Evolutionary conservation across 92 coral and sea anemone species (phyloP).

Genomic region (Paramuricea clavata): DNA sequence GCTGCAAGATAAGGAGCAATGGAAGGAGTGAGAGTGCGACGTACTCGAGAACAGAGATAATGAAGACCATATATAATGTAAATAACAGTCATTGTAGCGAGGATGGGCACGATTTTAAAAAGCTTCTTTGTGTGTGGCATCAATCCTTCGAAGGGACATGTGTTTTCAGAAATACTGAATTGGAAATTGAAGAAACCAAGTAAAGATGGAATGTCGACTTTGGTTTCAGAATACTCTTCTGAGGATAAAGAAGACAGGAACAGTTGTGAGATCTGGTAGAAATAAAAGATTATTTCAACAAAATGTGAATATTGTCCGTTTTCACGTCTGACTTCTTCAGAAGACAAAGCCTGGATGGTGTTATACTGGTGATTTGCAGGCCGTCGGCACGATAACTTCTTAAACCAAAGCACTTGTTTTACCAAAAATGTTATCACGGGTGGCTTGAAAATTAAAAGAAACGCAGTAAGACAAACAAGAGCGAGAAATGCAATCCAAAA

Average conservation of each 20-base stretch:
- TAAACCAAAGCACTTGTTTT: conserved; percentile 74
- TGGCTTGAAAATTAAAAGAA: conserved; percentile 77
- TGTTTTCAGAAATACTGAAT: too few relatives aligned
- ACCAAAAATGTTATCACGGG: conserved; percentile 59
- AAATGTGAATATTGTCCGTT: conserved; percentile 38
- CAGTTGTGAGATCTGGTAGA: conserved; percentile 30
- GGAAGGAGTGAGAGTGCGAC: conserved; percentile 27
- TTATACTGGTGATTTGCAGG: not conserved
- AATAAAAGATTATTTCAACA: conserved; percentile 23
- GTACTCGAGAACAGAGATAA: conserved; percentile 50
- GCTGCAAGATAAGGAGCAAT: conserved; percentile 73
- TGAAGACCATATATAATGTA: conserved; percentile 38
- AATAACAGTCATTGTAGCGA: conserved; percentile 54
- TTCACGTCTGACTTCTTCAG: conserved; percentile 22
- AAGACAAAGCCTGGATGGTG: not conserved
- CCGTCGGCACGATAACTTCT: not conserved
- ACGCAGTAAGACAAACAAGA: conserved; percentile 64
- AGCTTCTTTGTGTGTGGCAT: conserved; percentile 66
- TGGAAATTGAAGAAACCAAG: conserved; percentile 21
- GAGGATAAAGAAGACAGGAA: not conserved
- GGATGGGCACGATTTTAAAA: conserved; percentile 46
- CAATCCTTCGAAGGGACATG: conserved; percentile 37
- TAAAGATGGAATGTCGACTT: not conserved
- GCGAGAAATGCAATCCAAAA: conserved; percentile 67
- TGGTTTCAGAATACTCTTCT: not conserved